Evolutionary conservation across 2,797 vertebrate genomes (phyloP), one percentile per base, ranked within the genome.

Genomic region (Caiman crocodilus): DNA sequence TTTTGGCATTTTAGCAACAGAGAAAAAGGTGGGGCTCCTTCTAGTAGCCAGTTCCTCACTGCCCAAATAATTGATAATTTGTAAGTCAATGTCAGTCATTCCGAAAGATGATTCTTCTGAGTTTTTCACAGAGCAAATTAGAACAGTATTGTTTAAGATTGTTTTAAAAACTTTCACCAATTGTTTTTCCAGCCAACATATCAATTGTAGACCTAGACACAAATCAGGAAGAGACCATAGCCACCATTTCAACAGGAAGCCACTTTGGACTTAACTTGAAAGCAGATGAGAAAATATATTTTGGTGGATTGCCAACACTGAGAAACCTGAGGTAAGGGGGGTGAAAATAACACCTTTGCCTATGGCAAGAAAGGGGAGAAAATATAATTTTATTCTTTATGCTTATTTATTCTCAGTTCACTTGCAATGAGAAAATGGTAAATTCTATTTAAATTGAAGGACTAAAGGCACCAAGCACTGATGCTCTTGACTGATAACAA

Each of bases 231-330:
- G 99, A 99, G 92, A 99, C 93, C 79, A 60, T 99, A 63, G 95
- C 94, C 65, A 97, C 98, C 57, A 90, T 92, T 23, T 99, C 99
- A 93, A 96, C 97, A 83, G 99, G 99, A 71, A 98, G 98, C 71
- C 99, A 99, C 81, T 99, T 98, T 23, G 99, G 99, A 67, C 98
- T 99, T 82, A 99, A 99, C 96, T 98, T 99, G 82, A 99, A 98
- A 97, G 98, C 98, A 30, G 97, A 98, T 13, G 99, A 99, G 91
- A 99, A 98, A 96, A 99, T 99, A 93, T 99, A 99, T 97, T 99
- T 99, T 94, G 99, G 99, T 82, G 99, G 99, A 63, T 96, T 99
- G 94, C 99, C 99, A 75, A 98, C 98, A 1, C 95, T 98, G 77
- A 98, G 98, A 96, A 99, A 99, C 95, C 98, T 99, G 97, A 99